phyloP scores from a whole-genome alignment of 2,797 vertebrate species.

The Xyrichtys novacula region DNA sequence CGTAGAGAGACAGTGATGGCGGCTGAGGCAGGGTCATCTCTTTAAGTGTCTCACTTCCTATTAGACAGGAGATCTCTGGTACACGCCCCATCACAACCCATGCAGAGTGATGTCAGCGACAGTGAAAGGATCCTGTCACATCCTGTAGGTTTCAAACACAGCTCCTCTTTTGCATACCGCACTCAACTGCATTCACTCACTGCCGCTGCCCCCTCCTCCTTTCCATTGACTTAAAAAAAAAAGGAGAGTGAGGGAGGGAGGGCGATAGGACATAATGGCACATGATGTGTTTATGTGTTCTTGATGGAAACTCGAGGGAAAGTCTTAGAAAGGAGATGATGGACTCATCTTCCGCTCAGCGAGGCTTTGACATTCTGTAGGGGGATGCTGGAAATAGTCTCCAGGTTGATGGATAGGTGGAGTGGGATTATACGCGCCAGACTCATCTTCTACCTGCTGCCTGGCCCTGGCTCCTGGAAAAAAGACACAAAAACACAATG shows the following conservation, averaged over 20 bases:
- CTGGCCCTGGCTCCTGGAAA: conserved; percentile 68
- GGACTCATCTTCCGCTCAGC: conserved; percentile 78
- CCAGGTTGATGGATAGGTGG: conserved; percentile 81
- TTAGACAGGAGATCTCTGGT: conserved; percentile 78
- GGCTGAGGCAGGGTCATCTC: conserved; percentile 75
- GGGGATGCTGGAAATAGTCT: conserved; percentile 77
- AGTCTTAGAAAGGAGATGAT: conserved; percentile 72
- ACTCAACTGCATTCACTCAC: conserved; percentile 48
- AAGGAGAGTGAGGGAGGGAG: neutral
- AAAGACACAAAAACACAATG: conserved; percentile 53
- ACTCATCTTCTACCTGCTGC: conserved; percentile 67
- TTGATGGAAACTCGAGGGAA: conserved; percentile 71
- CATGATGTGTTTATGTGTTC: conserved; percentile 77
- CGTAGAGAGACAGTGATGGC: conserved; percentile 67
- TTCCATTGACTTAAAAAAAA: conserved; percentile 38
- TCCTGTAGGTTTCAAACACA: conserved; percentile 67
- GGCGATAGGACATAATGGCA: conserved; percentile 64
- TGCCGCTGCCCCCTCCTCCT: neutral
- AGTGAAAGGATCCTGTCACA: conserved; percentile 74
- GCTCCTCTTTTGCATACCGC: conserved; percentile 64
- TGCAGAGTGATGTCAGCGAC: conserved; percentile 67
- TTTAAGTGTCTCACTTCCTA: conserved; percentile 81
- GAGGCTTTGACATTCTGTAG: conserved; percentile 76
- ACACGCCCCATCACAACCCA: conserved; percentile 66
- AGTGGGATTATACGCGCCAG: conserved; percentile 76